Percentiles rank a stretch among this genome's conserved stretches.
Evolutionary conservation across 1,140 invertebrate species (phyloP).

Genomic region (Hyposmocoma kahamanoa): DNA sequence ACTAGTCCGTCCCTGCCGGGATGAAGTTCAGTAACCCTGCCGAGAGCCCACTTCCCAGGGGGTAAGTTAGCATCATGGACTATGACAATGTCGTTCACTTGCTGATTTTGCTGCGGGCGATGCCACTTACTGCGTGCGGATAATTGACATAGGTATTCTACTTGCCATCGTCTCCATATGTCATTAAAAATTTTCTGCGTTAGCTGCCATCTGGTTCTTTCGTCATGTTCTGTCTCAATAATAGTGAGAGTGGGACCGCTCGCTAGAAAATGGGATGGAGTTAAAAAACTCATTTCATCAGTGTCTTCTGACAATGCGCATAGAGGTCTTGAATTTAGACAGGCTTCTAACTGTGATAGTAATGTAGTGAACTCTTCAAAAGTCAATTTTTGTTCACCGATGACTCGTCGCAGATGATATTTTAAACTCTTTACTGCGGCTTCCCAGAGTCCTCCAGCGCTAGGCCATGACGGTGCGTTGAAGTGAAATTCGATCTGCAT

Average conservation of each 20-base stretch:
- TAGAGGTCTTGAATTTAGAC: background rate
- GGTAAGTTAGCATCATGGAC: constrained; percentile 35
- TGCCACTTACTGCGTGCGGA: constrained; percentile 27
- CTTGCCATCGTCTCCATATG: constrained; percentile 34
- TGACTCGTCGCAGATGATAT: constrained; percentile 29
- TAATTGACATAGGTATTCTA: constrained; percentile 25
- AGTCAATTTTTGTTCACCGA: constrained; percentile 16
- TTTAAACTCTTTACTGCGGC: constrained; percentile 26
- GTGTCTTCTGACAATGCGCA: constrained; percentile 10
- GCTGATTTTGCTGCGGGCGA: background rate
- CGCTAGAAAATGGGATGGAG: constrained; percentile 12
- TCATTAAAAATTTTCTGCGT: constrained; percentile 10
- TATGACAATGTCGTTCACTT: constrained; percentile 24
- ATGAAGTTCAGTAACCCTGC: constrained; percentile 26
- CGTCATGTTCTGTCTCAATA: constrained; percentile 2
- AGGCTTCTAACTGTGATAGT: background rate
- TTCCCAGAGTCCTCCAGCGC: constrained; percentile 33
- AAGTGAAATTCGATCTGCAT: constrained; percentile 33
- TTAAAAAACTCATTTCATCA: background rate
- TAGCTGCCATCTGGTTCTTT: constrained; percentile 12
- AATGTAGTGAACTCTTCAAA: constrained; percentile 26
- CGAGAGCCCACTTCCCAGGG: constrained; percentile 36
- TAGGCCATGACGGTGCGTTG: constrained; percentile 33
- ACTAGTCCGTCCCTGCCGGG: constrained; percentile 36
- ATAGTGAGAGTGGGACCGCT: constrained; percentile 7